A percentile compares a stretch with the other conserved stretches of the same genome.
phyloP scores from a whole-genome alignment of 2,888 invertebrate genomes.

The Drosophila mercatorum region DNA sequence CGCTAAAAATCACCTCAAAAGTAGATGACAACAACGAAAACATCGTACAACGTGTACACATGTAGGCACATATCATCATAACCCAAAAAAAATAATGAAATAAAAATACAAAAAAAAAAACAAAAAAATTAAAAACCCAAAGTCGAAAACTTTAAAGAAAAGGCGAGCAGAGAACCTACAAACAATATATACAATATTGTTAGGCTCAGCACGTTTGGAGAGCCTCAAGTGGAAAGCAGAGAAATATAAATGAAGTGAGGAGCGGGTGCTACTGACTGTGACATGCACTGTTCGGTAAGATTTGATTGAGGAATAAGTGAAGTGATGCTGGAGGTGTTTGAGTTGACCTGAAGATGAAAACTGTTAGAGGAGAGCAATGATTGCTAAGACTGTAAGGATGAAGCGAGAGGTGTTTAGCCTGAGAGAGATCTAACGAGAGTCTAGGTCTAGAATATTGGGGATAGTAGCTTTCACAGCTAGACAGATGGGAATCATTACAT shows the following conservation, averaged over 20 bases:
- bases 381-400: background rate
- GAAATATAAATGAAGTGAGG: background rate
- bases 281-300: background rate
- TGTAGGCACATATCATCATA: constrained; percentile 64
- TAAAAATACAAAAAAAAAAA: constrained; percentile 2
- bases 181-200: constrained; percentile 56
- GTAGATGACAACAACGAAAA: constrained; percentile 47
- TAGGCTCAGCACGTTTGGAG: constrained; percentile 74
- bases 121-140: constrained; percentile 6
- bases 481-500: background rate
- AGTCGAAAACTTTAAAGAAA: constrained; percentile 24
- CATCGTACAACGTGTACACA: constrained; percentile 70
- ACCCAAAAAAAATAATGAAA: constrained; percentile 27
- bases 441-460: background rate
- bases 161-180: constrained; percentile 36
- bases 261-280: background rate
- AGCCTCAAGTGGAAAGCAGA: background rate
- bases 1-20: constrained; percentile 60
- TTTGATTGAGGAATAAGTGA: too few species aligned
- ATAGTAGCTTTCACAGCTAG: too few species aligned
- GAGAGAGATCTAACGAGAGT: too few species aligned
- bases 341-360: background rate
- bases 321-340: background rate
- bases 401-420: background rate
- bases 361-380: background rate